Conservation (phyloP, 2,888 invertebrate genomes). For the Neoitamus cyanurus region DNA sequence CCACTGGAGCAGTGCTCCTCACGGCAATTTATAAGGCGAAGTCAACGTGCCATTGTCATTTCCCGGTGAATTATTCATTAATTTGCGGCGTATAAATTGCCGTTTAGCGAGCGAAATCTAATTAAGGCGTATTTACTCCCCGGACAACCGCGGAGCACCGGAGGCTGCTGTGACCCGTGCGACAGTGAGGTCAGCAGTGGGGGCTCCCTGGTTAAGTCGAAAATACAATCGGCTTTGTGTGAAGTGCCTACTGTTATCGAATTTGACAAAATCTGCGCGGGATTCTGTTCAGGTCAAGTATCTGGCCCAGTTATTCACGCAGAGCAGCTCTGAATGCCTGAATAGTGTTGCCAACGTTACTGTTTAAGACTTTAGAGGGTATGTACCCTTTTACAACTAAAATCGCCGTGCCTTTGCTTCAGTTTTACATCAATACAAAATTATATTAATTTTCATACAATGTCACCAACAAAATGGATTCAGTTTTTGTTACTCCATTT, state of each 20-base stretch:
- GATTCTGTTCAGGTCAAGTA: neutral
- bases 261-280: constrained; percentile 3
- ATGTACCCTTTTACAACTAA: no score
- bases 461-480: no score
- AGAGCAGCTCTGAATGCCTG: neutral
- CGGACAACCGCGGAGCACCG: neutral
- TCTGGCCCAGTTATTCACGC: neutral
- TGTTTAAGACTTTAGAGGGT: no score
- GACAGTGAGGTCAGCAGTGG: constrained; percentile 1
- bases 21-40: constrained; percentile 36
- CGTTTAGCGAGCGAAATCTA: constrained; percentile 44
- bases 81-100: constrained; percentile 46
- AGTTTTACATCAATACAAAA: no score
- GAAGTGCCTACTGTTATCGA: neutral
- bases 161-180: neutral
- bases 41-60: constrained; percentile 27
- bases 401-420: no score
- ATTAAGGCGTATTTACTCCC: constrained; percentile 44
- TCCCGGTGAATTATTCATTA: constrained; percentile 46
- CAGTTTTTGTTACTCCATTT: no score
- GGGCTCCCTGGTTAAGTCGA: neutral
- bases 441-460: no score
- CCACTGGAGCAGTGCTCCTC: neutral
- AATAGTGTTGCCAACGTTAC: no score
- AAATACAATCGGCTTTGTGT: neutral